Conservation (phyloP, 2,888 invertebrate species). For the Agrochola circellaris region DNA sequence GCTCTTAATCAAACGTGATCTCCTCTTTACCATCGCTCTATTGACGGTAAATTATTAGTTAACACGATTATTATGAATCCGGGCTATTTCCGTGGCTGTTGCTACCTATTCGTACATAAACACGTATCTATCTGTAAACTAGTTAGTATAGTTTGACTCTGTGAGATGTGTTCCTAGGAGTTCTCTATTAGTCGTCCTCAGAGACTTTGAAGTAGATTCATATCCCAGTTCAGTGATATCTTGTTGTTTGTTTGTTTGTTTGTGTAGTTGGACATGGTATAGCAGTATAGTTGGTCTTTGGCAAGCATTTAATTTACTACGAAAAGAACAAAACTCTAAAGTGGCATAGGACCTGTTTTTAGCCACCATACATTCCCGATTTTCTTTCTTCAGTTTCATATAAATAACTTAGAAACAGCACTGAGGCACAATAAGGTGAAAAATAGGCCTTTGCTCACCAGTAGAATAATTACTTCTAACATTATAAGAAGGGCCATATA, state of each 20-base stretch:
- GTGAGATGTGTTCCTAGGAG: not conserved
- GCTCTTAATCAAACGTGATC: no score
- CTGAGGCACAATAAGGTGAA: not conserved
- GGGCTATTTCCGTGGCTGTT: no score
- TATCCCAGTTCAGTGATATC: constrained; percentile 2
- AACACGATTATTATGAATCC: no score
- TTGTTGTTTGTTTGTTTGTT: constrained; percentile 13
- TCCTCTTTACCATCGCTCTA: no score
- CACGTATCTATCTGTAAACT: no score
- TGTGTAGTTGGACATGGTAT: no score
- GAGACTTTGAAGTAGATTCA: not conserved
- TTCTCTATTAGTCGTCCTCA: not conserved
- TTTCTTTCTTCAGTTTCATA: not conserved
- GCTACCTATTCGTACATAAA: no score
- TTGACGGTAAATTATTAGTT: no score
- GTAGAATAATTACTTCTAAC: not conserved
- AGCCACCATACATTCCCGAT: no score
- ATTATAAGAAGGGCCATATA: not conserved
- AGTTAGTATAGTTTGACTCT: not conserved
- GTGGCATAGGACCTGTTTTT: no score
- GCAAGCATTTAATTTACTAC: not conserved
- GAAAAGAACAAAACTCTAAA: not conserved
- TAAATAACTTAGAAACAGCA: not conserved
- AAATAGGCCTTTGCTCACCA: not conserved
- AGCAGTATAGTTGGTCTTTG: not conserved